These are phyloP conservation scores for Ptilodon capucinus DNA, from an alignment of 2,888 invertebrate species.

Conservation along the genomic window DNA sequence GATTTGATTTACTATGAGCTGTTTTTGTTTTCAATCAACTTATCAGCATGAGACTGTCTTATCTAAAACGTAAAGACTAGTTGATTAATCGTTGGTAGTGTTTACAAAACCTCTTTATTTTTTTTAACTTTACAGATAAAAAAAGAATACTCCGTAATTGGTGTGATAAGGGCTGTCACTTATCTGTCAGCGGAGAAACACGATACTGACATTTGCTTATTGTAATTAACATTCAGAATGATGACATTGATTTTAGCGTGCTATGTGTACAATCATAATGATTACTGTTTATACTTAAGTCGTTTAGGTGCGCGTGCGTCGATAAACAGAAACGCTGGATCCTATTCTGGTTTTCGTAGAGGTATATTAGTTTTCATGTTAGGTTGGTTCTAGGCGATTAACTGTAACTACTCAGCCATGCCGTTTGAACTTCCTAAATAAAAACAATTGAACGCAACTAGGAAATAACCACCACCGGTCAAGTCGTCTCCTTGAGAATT, in stretches of 20 bases:
- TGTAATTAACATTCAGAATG: neutral
- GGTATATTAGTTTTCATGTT: neutral
- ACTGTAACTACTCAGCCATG: conserved; percentile 5
- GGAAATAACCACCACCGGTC: conserved; percentile 16
- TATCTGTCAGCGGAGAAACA: neutral
- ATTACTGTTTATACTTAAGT: neutral
- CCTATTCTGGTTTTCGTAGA: neutral
- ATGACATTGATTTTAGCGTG: neutral
- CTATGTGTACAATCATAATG: too few species aligned
- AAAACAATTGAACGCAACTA: neutral
- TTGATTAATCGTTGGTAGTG: neutral
- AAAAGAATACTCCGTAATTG: neutral
- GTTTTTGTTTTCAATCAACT: neutral
- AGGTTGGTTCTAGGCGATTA: too few species aligned
- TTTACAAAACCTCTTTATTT: neutral
- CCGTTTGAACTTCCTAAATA: neutral
- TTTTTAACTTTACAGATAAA: neutral
- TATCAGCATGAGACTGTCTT: neutral
- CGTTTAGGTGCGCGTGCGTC: neutral
- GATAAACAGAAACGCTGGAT: neutral
- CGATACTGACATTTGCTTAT: neutral
- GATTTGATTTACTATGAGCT: neutral
- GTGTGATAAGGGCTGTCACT: neutral
- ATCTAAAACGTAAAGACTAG: neutral
- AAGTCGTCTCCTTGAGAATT: conserved; percentile 12